A percentile compares a stretch with the other conserved stretches of the same genome.
Conservation (phyloP, 1,140 invertebrate genomes). For the Camponotus floridanus region DNA sequence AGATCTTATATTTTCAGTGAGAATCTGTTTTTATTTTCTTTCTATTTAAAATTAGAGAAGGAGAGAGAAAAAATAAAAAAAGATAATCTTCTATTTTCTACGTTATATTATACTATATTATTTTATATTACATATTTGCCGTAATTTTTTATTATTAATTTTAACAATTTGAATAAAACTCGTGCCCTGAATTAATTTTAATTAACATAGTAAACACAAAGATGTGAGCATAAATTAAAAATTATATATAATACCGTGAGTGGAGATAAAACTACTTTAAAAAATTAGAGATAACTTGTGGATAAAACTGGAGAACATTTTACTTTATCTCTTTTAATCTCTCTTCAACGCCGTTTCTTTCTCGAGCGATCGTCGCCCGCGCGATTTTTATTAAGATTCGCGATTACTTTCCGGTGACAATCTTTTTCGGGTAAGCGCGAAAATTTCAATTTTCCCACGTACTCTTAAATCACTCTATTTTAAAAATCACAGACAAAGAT, state of each 20-base stretch:
- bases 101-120: no score
- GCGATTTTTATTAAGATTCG: slow-evolving; percentile 50
- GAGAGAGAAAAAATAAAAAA: no score
- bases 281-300: neutral
- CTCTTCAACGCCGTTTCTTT: neutral
- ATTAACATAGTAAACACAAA: slow-evolving; percentile 20
- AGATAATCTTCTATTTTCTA: no score
- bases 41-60: neutral
- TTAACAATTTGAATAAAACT: neutral
- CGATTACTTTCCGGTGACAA: slow-evolving; percentile 7
- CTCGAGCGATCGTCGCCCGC: neutral
- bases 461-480: slow-evolving; percentile 42
- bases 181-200: neutral
- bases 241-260: neutral
- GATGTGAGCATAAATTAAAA: neutral
- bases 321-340: slow-evolving; percentile 43
- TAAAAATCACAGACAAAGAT: slow-evolving; percentile 50
- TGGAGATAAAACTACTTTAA: slow-evolving; percentile 28
- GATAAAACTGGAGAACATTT: neutral
- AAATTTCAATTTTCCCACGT: slow-evolving; percentile 32
- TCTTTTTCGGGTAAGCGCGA: slow-evolving; percentile 1
- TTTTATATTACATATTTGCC: no score
- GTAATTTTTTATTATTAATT: neutral
- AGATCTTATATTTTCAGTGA: neutral
- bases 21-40: neutral